These are phyloP conservation scores for Micoletzkya japonica DNA, from an alignment of 2,888 invertebrate genomes.

Conservation along the genomic window DNA sequence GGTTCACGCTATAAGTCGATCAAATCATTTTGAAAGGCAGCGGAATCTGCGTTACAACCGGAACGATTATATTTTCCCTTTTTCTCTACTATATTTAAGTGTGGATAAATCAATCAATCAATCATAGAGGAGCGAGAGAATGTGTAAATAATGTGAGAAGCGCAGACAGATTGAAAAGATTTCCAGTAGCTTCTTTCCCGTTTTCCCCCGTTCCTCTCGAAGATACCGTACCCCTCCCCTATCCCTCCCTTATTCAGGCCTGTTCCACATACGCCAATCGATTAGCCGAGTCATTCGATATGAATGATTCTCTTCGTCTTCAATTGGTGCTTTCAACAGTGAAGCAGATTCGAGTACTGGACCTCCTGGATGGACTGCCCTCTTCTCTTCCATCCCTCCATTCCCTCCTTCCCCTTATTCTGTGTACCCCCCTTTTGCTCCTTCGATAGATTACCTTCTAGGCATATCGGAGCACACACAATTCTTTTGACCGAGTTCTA, in stretches of 20 bases:
- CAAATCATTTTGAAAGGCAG: no score
- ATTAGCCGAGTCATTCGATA: conserved; percentile 13
- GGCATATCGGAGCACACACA: no score
- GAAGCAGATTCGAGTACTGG: conserved; percentile 7
- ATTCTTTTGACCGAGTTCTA: no score
- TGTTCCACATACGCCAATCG: conserved; percentile 7
- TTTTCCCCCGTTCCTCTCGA: no score
- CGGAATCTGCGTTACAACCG: no score
- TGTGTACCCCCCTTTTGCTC: no score
- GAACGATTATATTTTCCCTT: background rate
- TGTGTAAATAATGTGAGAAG: no score
- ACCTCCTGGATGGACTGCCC: conserved; percentile 3
- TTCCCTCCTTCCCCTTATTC: background rate
- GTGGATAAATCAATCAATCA: background rate
- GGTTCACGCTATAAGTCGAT: no score
- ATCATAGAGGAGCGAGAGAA: no score
- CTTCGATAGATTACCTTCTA: no score
- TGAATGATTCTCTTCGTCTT: conserved; percentile 3
- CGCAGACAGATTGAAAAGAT: no score
- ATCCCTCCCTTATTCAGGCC: background rate
- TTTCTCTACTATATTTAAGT: background rate
- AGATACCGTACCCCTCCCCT: background rate
- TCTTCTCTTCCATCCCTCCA: conserved; percentile 1
- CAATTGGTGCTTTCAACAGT: conserved; percentile 23
- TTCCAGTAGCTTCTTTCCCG: no score